These are phyloP conservation scores for Phalacrocorax aristotelis DNA, from an alignment of 2,113 vertebrate genomes.

Conservation along the genomic window DNA sequence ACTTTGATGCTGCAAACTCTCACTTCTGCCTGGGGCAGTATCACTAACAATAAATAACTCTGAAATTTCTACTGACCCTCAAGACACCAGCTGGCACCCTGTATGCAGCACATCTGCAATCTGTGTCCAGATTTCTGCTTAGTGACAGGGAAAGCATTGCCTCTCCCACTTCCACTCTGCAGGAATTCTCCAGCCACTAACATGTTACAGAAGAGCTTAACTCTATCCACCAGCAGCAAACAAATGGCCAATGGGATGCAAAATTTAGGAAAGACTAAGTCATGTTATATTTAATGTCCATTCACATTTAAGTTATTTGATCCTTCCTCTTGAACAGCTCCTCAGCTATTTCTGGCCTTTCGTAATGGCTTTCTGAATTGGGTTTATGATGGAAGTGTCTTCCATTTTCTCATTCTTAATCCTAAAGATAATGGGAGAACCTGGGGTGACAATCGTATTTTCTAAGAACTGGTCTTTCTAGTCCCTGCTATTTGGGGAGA, in stretches of 20 bases:
- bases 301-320: background rate
- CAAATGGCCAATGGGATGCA: background rate
- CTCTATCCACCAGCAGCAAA: background rate
- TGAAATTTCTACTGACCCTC: background rate
- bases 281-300: background rate
- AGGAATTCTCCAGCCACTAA: background rate
- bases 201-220: background rate
- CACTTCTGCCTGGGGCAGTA: background rate
- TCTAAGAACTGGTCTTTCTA: background rate
- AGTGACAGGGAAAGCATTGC: background rate
- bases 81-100: background rate
- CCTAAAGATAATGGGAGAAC: background rate
- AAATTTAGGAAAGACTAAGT: background rate
- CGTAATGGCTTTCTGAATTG: rapidly evolving
- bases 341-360: background rate
- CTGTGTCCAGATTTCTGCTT: background rate
- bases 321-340: background rate
- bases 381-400: background rate
- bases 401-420: background rate
- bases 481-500: background rate
- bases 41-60: background rate
- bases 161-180: background rate
- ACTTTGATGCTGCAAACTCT: background rate
- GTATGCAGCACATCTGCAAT: background rate
- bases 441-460: background rate